Evolutionary conservation across 1,140 invertebrate species (phyloP).

Genomic region (Drosophila insularis): DNA sequence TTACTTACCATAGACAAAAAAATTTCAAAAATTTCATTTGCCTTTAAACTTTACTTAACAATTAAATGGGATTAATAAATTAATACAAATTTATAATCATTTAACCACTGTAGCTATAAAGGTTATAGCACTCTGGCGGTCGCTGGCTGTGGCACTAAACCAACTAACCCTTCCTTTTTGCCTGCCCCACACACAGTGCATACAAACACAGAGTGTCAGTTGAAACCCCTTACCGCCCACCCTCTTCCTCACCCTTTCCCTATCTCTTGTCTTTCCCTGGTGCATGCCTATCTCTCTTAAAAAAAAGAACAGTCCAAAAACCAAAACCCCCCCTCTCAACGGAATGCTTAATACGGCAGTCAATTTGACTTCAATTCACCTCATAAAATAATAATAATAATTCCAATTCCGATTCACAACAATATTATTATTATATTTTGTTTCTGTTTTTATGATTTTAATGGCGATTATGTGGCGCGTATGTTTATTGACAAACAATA

Average conservation of each 20-base stretch:
- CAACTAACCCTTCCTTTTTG: background rate
- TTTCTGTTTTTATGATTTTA: constrained; percentile 22
- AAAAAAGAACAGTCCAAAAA: too few species aligned
- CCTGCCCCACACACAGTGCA: background rate
- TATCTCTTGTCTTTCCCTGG: too few species aligned
- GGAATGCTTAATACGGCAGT: background rate
- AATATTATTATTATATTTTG: constrained; percentile 40
- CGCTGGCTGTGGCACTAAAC: too few species aligned
- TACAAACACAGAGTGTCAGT: too few species aligned
- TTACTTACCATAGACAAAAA: too few species aligned
- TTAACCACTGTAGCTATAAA: background rate
- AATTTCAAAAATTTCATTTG: too few species aligned
- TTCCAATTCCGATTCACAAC: constrained; percentile 29
- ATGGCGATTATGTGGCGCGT: constrained; percentile 74
- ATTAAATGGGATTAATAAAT: background rate
- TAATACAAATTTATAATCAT: background rate
- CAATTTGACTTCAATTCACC: constrained; percentile 24
- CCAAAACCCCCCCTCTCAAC: background rate
- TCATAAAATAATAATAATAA: constrained; percentile 59
- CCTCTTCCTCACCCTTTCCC: background rate
- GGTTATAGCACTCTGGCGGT: background rate
- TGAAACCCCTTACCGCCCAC: background rate
- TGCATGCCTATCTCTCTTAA: background rate
- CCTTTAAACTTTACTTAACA: too few species aligned
- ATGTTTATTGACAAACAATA: constrained; percentile 75